Percentiles rank a stretch among this genome's conserved stretches.
phyloP scores from a whole-genome alignment of 2,888 invertebrate genomes.

The Apotomis capreana region DNA sequence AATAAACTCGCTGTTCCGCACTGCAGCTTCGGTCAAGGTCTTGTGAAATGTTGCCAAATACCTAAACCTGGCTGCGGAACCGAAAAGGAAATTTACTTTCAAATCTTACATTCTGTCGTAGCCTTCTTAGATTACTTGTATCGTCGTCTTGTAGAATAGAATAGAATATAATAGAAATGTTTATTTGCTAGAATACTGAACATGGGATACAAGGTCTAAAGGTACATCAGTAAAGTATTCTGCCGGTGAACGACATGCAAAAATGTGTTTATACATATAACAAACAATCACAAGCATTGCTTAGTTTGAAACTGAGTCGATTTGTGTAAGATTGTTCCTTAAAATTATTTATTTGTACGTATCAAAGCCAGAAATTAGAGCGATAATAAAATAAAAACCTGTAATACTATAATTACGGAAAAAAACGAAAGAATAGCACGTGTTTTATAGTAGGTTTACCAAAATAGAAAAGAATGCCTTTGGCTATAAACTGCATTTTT shows the following conservation, averaged over 20 bases:
- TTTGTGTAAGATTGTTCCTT: no score
- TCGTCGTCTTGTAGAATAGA: no score
- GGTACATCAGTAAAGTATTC: no score
- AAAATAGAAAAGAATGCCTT: conserved; percentile 8
- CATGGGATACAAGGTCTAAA: no score
- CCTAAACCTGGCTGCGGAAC: not conserved
- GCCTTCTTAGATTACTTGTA: no score
- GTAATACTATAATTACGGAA: not conserved
- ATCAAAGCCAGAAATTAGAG: not conserved
- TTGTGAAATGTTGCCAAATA: conserved; percentile 23
- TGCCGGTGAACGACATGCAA: no score
- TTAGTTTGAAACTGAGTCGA: no score
- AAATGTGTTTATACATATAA: no score
- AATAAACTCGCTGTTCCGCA: conserved; percentile 41
- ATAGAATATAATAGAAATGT: no score
- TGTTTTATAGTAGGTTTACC: not conserved
- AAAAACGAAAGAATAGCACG: not conserved
- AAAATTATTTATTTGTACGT: no score
- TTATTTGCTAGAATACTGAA: no score
- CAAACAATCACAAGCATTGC: no score
- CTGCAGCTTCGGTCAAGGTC: conserved; percentile 30
- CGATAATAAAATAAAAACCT: not conserved
- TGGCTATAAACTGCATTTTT: conserved; percentile 15
- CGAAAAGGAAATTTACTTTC: not conserved
- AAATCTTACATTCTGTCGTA: conserved; percentile 4